Conservation (phyloP, 1,140 invertebrate genomes). For the Caerostris darwini region DNA sequence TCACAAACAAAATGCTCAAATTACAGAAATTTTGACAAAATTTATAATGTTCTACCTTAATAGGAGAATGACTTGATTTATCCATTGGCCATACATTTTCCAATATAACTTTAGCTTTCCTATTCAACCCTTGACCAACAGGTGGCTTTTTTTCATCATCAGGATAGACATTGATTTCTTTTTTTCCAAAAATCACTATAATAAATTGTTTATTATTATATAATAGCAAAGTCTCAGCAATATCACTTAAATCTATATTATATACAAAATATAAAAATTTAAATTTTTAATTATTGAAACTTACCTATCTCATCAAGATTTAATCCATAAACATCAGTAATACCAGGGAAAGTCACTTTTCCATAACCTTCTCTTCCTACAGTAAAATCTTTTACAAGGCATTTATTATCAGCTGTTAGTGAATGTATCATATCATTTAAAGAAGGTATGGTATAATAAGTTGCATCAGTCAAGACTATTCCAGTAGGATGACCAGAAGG, state of each 20-base stretch:
- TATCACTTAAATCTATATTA: too few relatives aligned
- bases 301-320: constrained; percentile 93
- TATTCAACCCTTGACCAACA: constrained; percentile 93
- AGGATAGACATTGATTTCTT: constrained; percentile 87
- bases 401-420: constrained; percentile 87
- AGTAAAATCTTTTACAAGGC: constrained; percentile 94
- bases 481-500: constrained; percentile 82
- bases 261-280: background rate
- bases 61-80: constrained; percentile 89
- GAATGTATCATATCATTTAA: constrained; percentile 88
- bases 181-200: constrained; percentile 85
- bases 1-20: too few relatives aligned
- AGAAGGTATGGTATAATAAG: constrained; percentile 93
- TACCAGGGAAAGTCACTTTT: constrained; percentile 93
- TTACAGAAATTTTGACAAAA: too few relatives aligned
- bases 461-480: constrained; percentile 84
- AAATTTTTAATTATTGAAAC: constrained; percentile 58
- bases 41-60: constrained; percentile 85
- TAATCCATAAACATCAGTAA: constrained; percentile 92
- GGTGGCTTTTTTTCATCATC: constrained; percentile 88
- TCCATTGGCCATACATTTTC: constrained; percentile 97
- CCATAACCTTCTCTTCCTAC: constrained; percentile 95
- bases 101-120: constrained; percentile 93
- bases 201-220: constrained; percentile 16
- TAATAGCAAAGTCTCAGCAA: too few relatives aligned